Evolutionary conservation across 2,113 vertebrate species (phyloP).

Genomic region (Notarius lentiginosus): DNA sequence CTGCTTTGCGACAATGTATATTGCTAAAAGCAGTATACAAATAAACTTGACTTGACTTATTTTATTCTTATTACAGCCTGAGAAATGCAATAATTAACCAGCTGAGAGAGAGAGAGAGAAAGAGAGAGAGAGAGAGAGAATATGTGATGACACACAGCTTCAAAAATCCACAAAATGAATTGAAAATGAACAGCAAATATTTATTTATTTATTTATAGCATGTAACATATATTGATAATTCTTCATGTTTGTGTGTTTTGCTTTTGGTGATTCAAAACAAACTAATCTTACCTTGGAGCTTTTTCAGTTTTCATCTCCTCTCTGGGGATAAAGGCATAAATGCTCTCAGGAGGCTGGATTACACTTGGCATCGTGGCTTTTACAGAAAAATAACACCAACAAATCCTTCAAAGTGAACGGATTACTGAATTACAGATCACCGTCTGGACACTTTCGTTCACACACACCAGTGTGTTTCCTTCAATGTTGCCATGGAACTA

Average conservation of each 20-base stretch:
- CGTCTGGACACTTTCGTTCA: not conserved
- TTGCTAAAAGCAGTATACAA: too few species aligned
- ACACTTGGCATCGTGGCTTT: slow-evolving; percentile 57
- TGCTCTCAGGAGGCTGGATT: slow-evolving; percentile 62
- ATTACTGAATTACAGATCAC: not conserved
- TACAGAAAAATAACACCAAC: not conserved
- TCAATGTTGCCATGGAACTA: slow-evolving; percentile 41
- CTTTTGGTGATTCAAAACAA: not conserved
- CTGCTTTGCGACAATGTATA: too few species aligned
- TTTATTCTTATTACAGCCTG: too few species aligned
- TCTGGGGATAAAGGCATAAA: slow-evolving; percentile 73
- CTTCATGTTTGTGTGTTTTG: not conserved
- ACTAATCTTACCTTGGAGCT: slow-evolving; percentile 71
- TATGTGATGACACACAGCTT: too few species aligned
- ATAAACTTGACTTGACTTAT: too few species aligned
- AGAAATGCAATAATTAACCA: not conserved
- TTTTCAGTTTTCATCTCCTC: slow-evolving; percentile 61
- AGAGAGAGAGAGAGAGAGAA: too few species aligned
- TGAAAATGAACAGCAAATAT: too few species aligned
- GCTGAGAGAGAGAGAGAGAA: too few species aligned
- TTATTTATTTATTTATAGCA: not conserved
- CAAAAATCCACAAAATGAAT: too few species aligned
- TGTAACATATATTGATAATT: not conserved
- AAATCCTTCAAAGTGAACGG: not conserved
- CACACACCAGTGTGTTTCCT: not conserved